phyloP scores from a whole-genome alignment of 2,797 vertebrate genomes.

The Anabas testudineus region DNA sequence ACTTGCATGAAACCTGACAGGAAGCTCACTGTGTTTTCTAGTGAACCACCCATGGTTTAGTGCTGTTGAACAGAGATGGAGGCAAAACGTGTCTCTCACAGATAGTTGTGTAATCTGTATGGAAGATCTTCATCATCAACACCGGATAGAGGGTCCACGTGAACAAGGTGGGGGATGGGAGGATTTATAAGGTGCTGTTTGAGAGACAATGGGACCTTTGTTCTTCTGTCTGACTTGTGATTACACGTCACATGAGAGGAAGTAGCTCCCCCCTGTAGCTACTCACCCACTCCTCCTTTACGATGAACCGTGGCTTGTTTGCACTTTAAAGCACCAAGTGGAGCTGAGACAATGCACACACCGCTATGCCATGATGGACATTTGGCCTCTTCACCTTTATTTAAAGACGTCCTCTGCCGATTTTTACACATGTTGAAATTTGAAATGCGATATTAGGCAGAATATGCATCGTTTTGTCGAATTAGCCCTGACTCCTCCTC shows the following conservation, averaged over 20 bases:
- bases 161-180: slow-evolving; percentile 15
- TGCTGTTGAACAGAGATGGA: no score
- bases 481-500: not conserved
- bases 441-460: not conserved
- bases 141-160: not conserved
- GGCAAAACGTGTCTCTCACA: not conserved
- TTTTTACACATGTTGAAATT: not conserved
- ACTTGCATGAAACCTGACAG: not conserved
- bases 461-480: not conserved
- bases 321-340: slow-evolving; percentile 36
- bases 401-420: not conserved
- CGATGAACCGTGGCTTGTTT: not conserved
- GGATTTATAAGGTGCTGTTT: slow-evolving; percentile 8
- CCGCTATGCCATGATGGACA: no score
- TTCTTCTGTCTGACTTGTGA: slow-evolving; percentile 25
- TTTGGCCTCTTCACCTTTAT: not conserved
- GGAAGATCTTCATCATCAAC: no score
- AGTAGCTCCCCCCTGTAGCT: not conserved
- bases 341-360: slow-evolving; percentile 12
- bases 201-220: slow-evolving; percentile 43
- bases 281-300: not conserved
- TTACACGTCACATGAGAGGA: slow-evolving; percentile 41
- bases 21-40: not conserved
- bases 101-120: not conserved
- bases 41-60: not conserved